Evolutionary conservation across 2,888 invertebrate genomes (phyloP).

Genomic region (Leptopilina syphax): DNA sequence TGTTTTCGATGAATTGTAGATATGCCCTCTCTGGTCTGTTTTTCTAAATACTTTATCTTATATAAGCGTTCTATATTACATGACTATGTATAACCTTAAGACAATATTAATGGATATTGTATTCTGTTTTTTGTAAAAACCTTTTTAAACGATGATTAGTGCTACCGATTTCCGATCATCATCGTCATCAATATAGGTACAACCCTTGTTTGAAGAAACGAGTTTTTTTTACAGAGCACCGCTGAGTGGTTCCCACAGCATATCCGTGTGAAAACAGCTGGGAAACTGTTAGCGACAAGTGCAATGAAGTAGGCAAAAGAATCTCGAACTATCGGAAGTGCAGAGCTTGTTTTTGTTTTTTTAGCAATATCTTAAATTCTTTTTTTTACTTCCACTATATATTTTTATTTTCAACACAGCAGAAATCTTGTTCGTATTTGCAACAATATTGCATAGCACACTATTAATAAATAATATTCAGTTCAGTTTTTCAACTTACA

Average conservation of each 20-base stretch:
- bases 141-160: not conserved
- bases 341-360: slow-evolving; percentile 14
- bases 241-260: slow-evolving; percentile 71
- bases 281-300: slow-evolving; percentile 70
- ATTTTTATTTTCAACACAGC: not conserved
- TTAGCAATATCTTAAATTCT: slow-evolving; percentile 18
- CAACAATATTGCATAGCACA: too few species aligned
- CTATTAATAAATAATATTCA: too few species aligned
- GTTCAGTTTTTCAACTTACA: too few species aligned
- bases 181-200: not conserved
- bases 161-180: not conserved
- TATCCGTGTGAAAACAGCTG: slow-evolving; percentile 71
- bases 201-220: slow-evolving; percentile 66
- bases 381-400: slow-evolving; percentile 1
- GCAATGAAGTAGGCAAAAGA: slow-evolving; percentile 40
- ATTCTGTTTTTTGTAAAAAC: not conserved
- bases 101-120: not conserved
- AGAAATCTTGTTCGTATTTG: too few species aligned
- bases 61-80: too few species aligned
- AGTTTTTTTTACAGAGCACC: slow-evolving; percentile 59
- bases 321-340: slow-evolving; percentile 13
- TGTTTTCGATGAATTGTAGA: too few species aligned
- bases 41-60: too few species aligned
- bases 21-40: too few species aligned
- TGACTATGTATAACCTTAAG: too few species aligned